Conservation (phyloP, 2,888 invertebrate genomes). For the Philereme transversata region DNA sequence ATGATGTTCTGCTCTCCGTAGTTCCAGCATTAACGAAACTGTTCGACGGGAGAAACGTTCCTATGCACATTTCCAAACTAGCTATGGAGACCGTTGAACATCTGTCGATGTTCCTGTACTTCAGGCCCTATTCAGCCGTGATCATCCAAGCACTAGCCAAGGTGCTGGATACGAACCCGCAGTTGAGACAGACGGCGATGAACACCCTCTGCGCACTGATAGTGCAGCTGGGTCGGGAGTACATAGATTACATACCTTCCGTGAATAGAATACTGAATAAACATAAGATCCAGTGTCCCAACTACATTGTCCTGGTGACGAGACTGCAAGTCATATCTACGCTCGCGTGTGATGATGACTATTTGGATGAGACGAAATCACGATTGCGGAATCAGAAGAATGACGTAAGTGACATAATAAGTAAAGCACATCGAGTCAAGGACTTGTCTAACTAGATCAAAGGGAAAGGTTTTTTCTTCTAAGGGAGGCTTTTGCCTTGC, state of each 20-base stretch:
- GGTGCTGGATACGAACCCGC: slow-evolving; percentile 91
- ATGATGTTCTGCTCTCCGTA: slow-evolving; percentile 96
- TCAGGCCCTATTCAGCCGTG: slow-evolving; percentile 95
- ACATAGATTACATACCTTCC: slow-evolving; percentile 95
- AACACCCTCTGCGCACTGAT: slow-evolving; percentile 95
- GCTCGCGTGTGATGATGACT: slow-evolving; percentile 90
- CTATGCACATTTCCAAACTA: slow-evolving; percentile 88
- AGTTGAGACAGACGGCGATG: slow-evolving; percentile 92
- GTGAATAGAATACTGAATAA: slow-evolving; percentile 93
- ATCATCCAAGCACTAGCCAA: slow-evolving; percentile 97
- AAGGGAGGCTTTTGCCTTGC: no score
- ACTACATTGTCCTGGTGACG: slow-evolving; percentile 91
- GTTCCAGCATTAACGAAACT: slow-evolving; percentile 96
- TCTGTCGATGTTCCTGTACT: slow-evolving; percentile 94
- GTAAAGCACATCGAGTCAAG: no score
- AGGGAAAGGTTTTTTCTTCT: no score
- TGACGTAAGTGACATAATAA: slow-evolving; percentile 77
- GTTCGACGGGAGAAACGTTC: slow-evolving; percentile 94
- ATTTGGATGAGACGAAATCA: slow-evolving; percentile 86
- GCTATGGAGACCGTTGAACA: slow-evolving; percentile 95
- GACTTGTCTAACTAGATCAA: no score
- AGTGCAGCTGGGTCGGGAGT: slow-evolving; percentile 95
- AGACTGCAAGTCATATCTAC: slow-evolving; percentile 90
- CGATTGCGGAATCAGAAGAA: slow-evolving; percentile 88
- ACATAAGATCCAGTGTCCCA: slow-evolving; percentile 90